Evolutionary conservation across 1,140 invertebrate genomes (phyloP).

Genomic region (Lamellibrachia luymesi): DNA sequence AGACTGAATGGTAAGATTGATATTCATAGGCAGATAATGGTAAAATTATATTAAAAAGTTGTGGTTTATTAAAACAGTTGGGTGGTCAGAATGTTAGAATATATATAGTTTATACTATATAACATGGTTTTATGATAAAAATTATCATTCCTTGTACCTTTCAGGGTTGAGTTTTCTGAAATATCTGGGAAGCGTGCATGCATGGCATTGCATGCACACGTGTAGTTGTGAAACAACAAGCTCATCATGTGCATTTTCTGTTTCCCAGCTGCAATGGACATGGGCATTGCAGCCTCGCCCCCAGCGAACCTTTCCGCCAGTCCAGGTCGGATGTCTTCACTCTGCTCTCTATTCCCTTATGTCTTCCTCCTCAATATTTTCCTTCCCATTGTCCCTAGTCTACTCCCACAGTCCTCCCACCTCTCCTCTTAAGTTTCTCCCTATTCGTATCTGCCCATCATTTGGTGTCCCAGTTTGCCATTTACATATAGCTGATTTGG

Average conservation of each 20-base stretch:
- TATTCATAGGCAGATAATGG: too few species aligned
- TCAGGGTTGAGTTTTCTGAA: too few species aligned
- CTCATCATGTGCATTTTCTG: not conserved
- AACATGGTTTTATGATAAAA: too few species aligned
- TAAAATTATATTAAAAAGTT: too few species aligned
- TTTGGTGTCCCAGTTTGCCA: not conserved
- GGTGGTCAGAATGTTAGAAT: too few species aligned
- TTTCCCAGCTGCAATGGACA: conserved; percentile 28
- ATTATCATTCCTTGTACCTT: too few species aligned
- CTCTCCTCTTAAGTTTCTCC: not conserved
- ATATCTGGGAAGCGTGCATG: not conserved
- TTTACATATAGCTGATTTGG: not conserved
- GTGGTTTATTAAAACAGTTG: too few species aligned
- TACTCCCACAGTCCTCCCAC: too few species aligned
- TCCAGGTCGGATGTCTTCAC: conserved; percentile 29
- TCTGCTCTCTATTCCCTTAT: conserved; percentile 18
- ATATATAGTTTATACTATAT: too few species aligned
- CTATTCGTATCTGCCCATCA: not conserved
- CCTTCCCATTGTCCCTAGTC: not conserved
- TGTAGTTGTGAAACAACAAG: not conserved
- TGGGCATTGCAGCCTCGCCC: conserved; percentile 25
- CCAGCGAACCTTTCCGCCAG: conserved; percentile 50
- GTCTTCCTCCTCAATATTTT: conserved; percentile 3
- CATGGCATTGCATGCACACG: too few species aligned
- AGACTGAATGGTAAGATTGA: too few species aligned